Evolutionary conservation across 2,888 invertebrate species (phyloP), one percentile per base, ranked within the genome.

Genomic region (Macaria liturata): DNA sequence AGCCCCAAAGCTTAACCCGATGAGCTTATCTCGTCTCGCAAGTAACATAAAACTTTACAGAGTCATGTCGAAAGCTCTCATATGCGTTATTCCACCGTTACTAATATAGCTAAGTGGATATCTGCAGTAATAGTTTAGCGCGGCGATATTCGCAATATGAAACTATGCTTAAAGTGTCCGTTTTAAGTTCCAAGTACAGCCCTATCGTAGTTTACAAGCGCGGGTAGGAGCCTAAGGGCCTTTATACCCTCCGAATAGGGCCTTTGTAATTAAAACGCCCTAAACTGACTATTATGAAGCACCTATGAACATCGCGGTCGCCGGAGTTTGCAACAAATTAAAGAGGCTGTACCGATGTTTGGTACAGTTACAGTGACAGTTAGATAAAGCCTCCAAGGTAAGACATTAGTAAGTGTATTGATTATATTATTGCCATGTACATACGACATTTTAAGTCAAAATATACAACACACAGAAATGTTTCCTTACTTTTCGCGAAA

Each of bases 231-330:
- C 76, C 87, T 88, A 81, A 88, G 83, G 80, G 85, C 83, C 71
- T 84, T 88, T 84, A 82, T 81, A 86, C 87, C 88, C 88, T 84
- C 80, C 73, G 73, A 86, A 88, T 84, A 83, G 84, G 80, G 79
- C 77, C 79, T 80, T 78, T 75, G 85, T 90, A 90, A 90, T 91
- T 91, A 90, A 90, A 90, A 81, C 88, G 79, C 84, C 82, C 83
- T 88, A 85, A 88, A 88, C 80, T 82, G 83, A 84, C 87, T 76
- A 89, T 90, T 82, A 83, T 73, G 73, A 78, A 78, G 80, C 79
- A 73, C 78, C 76, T 76, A 78, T 80, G 80, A 78, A 75, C 78
- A 78, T 74, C 73, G 73, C 71, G 68, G 65, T 66, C 59, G 61
- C 73, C 71, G 73, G 69, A 78, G 69, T 68, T 75, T 71, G 71